These are phyloP conservation scores for Hemicentrotus pulcherrimus DNA, from an alignment of 35 echinoderm and acorn worm genomes.

Conservation along the genomic window DNA sequence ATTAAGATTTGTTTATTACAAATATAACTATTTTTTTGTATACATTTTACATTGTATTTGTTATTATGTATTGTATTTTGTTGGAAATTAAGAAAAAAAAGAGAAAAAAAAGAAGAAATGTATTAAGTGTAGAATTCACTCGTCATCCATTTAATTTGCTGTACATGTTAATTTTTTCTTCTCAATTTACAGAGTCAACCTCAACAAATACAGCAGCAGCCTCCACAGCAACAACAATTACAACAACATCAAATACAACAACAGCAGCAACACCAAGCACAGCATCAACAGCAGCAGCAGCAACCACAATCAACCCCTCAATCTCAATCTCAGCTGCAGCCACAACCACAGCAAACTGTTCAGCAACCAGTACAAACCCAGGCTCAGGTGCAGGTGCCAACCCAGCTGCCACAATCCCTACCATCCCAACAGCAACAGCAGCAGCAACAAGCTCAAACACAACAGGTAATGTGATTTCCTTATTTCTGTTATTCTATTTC, in stretches of 20 bases:
- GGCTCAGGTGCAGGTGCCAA: slow-evolving; percentile 38
- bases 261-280: background rate
- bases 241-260: background rate
- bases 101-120: too few species aligned
- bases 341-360: slow-evolving; percentile 42
- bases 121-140: too few species aligned
- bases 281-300: slow-evolving; percentile 40
- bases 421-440: slow-evolving; percentile 15
- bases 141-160: background rate
- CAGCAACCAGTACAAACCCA: slow-evolving; percentile 36
- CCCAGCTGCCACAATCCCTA: background rate
- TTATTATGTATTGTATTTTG: too few species aligned
- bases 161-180: background rate
- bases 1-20: too few species aligned
- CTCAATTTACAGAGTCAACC: background rate
- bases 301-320: slow-evolving; percentile 6
- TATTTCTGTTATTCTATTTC: background rate
- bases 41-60: too few species aligned
- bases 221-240: slow-evolving; percentile 39
- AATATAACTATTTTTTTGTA: too few species aligned
- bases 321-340: slow-evolving; percentile 25
- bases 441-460: slow-evolving; percentile 28
- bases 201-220: slow-evolving; percentile 48
- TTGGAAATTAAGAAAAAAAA: too few species aligned
- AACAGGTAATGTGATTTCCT: background rate